Evolutionary conservation across 2,113 vertebrate species (phyloP).

Genomic region (Dryoscopus gambensis): DNA sequence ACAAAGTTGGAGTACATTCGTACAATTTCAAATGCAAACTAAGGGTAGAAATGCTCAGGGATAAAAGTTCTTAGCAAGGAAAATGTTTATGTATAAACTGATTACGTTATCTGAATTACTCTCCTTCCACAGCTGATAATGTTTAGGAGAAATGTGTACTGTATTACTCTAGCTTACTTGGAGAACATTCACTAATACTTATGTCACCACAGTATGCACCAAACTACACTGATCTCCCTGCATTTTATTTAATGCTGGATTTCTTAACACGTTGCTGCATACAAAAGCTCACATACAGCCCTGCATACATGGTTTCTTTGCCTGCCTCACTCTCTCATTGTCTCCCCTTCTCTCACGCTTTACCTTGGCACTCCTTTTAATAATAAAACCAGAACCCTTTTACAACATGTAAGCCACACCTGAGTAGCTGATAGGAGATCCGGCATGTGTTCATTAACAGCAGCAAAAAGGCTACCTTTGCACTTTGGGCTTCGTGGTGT

Average conservation of each 20-base stretch:
- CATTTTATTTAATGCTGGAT: neutral
- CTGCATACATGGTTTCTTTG: accelerated
- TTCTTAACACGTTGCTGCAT: neutral
- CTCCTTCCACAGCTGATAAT: neutral
- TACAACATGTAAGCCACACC: neutral
- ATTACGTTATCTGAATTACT: neutral
- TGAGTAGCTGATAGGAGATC: neutral
- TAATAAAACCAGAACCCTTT: neutral
- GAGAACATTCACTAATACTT: neutral
- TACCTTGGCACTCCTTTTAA: neutral
- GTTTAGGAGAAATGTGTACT: neutral
- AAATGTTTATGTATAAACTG: slow-evolving; percentile 17
- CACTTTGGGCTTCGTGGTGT: neutral
- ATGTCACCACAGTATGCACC: neutral
- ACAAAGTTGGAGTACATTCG: neutral
- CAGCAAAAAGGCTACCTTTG: neutral
- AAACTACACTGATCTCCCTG: neutral
- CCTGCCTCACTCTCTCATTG: neutral
- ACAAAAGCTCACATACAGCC: neutral
- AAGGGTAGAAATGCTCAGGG: neutral
- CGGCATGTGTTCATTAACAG: neutral
- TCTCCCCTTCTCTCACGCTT: neutral
- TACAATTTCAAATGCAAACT: neutral
- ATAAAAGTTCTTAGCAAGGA: neutral
- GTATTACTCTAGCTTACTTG: neutral